Percentiles rank a stretch among this genome's conserved stretches.
These are phyloP conservation scores for Boulengeromyrus knoepffleri DNA, from an alignment of 2,113 vertebrate genomes.

Conservation along the genomic window DNA sequence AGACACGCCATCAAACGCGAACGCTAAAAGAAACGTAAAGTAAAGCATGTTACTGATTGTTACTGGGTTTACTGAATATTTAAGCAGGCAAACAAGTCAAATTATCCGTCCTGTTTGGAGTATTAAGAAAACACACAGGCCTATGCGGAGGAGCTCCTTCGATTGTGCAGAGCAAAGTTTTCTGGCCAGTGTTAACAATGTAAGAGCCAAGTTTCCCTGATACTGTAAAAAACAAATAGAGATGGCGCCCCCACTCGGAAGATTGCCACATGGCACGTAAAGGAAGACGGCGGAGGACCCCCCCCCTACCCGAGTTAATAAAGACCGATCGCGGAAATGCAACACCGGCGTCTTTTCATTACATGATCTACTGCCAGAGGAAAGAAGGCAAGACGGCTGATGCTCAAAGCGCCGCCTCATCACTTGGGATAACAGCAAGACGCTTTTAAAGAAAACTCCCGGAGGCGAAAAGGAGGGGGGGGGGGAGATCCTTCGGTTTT, in stretches of 20 bases:
- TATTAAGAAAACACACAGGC: neutral
- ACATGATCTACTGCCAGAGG: neutral
- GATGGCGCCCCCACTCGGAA: neutral
- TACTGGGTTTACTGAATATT: neutral
- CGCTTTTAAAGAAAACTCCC: neutral
- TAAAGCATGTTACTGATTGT: neutral
- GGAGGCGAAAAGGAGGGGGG: conserved; percentile 30
- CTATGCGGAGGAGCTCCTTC: neutral
- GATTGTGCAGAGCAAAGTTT: neutral
- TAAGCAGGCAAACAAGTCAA: neutral
- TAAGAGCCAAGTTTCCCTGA: neutral
- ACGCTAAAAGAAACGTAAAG: neutral
- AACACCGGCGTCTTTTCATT: neutral
- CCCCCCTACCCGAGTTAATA: neutral
- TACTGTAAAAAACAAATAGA: neutral
- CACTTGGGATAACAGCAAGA: neutral
- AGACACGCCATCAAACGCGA: neutral
- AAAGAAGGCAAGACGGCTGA: neutral
- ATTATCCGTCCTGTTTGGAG: neutral
- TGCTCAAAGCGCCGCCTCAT: neutral
- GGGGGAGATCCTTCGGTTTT: conserved; percentile 37
- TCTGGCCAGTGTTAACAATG: neutral
- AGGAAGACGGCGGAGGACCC: neutral
- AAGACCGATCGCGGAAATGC: neutral
- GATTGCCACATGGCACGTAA: neutral